Base-by-base conservation (phyloP, 2,797 vertebrate species). In the Cottoperca gobio region DNA sequence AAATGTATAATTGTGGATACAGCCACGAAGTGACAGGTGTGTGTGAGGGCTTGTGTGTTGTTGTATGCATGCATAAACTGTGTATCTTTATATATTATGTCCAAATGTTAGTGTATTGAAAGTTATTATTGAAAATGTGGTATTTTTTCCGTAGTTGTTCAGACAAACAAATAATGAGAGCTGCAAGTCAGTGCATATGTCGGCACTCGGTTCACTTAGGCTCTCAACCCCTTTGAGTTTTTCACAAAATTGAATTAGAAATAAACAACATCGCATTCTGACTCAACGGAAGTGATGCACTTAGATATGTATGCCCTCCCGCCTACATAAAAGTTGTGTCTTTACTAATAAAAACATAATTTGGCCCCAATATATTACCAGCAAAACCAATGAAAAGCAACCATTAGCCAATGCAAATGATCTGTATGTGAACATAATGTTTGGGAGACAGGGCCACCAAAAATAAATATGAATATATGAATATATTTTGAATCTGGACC, bases 351-450 rank as follows among this genome's bases (percentile, higher is more conserved):
- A 58, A 73, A 54, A 24, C 49, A 26, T 31, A 37, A 49, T 43
- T 40, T 33, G 11, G 45, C 35, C 26, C 45, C 57, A 35, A 61
- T 37, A 19, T 7, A 62, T 54, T 42, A 59, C 11, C 19, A 48
- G 33, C 42, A 28, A 67, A 57, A 43, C 43, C 31, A 52, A 60
- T 65, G 23, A n/a, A n/a, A n/a, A n/a, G n/a, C n/a, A n/a, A n/a
- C n/a, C n/a, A n/a, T n/a, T n/a, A 45, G 42, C 33, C 26, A 23
- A 37, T 67, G 33, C 55, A 54, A 55, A 70, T 61, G 21, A 53
- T n/a, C n/a, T 59, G 7, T 76, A n/a, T n/a, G n/a, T n/a, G n/a
- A n/a, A n/a, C n/a, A n/a, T n/a, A n/a, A n/a, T n/a, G n/a, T n/a
- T n/a, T n/a, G n/a, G n/a, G n/a, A n/a, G n/a, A n/a, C n/a, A n/a